Conservation (phyloP, 2,888 invertebrate species). For the Orthosia gothica region DNA sequence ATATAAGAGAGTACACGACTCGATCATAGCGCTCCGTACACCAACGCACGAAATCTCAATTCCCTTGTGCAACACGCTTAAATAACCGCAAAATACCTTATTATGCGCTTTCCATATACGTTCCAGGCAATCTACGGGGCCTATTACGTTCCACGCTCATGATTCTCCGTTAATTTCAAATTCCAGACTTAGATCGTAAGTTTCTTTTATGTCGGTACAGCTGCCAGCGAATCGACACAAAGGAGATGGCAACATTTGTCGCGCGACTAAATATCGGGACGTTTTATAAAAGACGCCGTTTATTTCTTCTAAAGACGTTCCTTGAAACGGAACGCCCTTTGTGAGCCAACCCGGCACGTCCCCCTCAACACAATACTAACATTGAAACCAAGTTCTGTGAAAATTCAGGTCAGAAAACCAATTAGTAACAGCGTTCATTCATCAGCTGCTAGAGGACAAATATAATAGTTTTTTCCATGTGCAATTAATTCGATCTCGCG, state of each 20-base stretch:
- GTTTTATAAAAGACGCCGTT: conserved; percentile 86
- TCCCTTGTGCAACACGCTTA: conserved; percentile 89
- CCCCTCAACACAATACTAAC: conserved; percentile 75
- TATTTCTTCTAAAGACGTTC: conserved; percentile 84
- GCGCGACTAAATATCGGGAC: conserved; percentile 81
- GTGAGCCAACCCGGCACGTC: conserved; percentile 77
- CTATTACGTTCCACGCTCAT: conserved; percentile 86
- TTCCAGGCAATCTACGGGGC: conserved; percentile 86
- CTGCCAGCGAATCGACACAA: conserved; percentile 86
- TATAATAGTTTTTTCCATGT: conserved; percentile 74
- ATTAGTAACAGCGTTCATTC: conserved; percentile 81
- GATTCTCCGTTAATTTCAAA: conserved; percentile 88
- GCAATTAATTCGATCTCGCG: conserved; percentile 75
- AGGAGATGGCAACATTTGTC: conserved; percentile 89
- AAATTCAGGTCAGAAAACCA: conserved; percentile 82
- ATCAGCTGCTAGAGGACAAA: conserved; percentile 77
- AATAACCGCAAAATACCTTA: conserved; percentile 91
- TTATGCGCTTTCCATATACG: conserved; percentile 91
- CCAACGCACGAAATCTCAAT: conserved; percentile 90
- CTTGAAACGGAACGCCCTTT: conserved; percentile 87
- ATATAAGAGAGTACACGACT: conserved; percentile 81
- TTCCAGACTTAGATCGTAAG: conserved; percentile 83
- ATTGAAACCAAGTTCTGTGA: conserved; percentile 76
- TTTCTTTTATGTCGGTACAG: conserved; percentile 86
- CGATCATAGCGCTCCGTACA: conserved; percentile 82